A percentile compares a stretch with the other conserved stretches of the same genome.
phyloP scores from a whole-genome alignment of 2,888 invertebrate genomes.

The Alviniconcha strummeri region DNA sequence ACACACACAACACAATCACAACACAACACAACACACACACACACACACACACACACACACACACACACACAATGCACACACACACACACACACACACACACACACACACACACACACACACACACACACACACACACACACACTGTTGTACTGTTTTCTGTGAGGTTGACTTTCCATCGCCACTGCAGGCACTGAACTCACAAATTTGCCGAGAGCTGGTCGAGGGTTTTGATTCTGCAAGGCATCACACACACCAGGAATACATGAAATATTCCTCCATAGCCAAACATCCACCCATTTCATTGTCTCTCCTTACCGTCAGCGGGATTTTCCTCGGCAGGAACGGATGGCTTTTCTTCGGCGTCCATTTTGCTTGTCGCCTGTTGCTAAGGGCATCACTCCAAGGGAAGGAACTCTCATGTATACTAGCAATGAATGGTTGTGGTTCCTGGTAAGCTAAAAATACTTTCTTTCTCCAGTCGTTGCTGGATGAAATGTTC shows the following conservation, averaged over 20 bases:
- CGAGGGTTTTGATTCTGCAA: neutral
- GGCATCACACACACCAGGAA: no score
- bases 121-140: neutral
- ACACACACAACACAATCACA: neutral
- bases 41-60: neutral
- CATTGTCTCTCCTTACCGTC: slow-evolving; percentile 9
- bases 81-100: neutral
- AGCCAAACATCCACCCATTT: no score
- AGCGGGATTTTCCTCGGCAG: slow-evolving; percentile 16
- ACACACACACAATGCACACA: neutral
- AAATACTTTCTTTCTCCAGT: neutral
- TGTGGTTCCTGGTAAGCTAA: neutral
- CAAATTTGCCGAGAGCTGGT: slow-evolving; percentile 1
- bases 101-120: neutral
- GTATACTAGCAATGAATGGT: neutral
- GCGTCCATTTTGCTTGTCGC: slow-evolving; percentile 28
- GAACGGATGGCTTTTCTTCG: slow-evolving; percentile 13
- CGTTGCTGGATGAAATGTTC: neutral
- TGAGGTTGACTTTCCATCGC: no score
- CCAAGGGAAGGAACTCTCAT: slow-evolving; percentile 15
- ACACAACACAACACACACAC: neutral
- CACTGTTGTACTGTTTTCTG: neutral
- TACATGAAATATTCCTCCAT: no score
- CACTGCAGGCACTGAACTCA: no score
- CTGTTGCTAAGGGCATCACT: slow-evolving; percentile 21